A percentile compares a stretch with the other conserved stretches of the same genome.
Conservation (phyloP, 2,888 invertebrate genomes). For the Macaria liturata region DNA sequence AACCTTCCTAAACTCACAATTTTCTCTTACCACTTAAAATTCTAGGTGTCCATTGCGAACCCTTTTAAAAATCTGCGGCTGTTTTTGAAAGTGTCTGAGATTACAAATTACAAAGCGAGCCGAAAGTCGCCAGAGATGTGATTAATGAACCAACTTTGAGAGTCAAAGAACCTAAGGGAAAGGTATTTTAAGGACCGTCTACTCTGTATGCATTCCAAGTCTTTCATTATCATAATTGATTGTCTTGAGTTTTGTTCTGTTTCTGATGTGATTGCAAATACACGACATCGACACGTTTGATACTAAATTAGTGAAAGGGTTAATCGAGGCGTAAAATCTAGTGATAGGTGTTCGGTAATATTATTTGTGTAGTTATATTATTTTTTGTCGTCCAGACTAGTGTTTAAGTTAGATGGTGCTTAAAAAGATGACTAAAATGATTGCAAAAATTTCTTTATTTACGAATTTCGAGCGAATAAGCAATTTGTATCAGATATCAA, state of each 20-base stretch:
- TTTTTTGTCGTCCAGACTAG: no score
- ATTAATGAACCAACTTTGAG: constrained; percentile 25
- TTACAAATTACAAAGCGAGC: constrained; percentile 21
- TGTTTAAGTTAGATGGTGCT: no score
- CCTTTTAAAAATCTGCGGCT: constrained; percentile 10
- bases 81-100: constrained; percentile 21
- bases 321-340: no score
- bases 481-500: no score
- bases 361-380: no score
- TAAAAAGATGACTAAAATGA: no score
- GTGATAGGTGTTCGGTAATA: no score
- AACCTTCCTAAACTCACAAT: not conserved
- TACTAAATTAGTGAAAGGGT: no score
- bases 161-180: constrained; percentile 27
- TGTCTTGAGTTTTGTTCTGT: constrained; percentile 30
- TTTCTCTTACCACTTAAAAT: not conserved
- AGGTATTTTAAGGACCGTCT: constrained; percentile 26
- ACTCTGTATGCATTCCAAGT: constrained; percentile 31
- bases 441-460: no score
- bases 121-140: constrained; percentile 26
- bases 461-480: no score
- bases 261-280: constrained; percentile 16
- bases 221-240: constrained; percentile 38
- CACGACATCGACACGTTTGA: no score
- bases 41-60: not conserved